These are phyloP conservation scores for Belonocnema kinseyi DNA, from an alignment of 1,140 invertebrate genomes.

Conservation along the genomic window DNA sequence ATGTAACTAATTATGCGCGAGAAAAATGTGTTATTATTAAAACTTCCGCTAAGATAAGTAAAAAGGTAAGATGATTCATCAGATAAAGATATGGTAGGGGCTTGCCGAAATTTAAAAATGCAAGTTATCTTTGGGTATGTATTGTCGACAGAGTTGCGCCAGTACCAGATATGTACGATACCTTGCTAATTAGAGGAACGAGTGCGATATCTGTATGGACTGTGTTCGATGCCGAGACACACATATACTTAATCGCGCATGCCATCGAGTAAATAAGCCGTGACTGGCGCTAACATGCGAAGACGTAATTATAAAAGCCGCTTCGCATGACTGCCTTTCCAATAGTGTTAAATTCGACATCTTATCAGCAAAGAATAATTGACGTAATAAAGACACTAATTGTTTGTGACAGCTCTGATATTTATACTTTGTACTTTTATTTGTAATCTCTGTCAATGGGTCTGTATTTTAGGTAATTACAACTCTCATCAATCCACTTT, in stretches of 20 bases:
- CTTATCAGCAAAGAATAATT: constrained; percentile 17
- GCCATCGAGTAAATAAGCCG: neutral
- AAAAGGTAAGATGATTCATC: neutral
- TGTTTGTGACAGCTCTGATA: neutral
- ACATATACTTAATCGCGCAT: neutral
- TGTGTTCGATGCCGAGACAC: constrained; percentile 8
- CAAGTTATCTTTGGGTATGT: neutral
- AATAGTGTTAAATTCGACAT: constrained; percentile 5
- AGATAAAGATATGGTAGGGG: neutral
- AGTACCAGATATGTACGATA: neutral
- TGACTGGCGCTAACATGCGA: constrained; percentile 1
- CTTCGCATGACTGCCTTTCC: constrained; percentile 6
- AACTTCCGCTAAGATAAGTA: too few relatives aligned
- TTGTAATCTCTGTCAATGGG: neutral
- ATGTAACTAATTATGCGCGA: too few relatives aligned
- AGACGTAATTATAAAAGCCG: constrained; percentile 6
- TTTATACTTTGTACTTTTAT: neutral
- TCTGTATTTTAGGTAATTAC: neutral
- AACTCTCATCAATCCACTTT: neutral
- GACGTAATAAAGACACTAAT: neutral
- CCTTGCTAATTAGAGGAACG: neutral
- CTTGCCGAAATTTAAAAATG: neutral
- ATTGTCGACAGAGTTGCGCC: neutral
- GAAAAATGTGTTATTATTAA: too few relatives aligned
- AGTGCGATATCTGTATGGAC: constrained; percentile 3